These are phyloP conservation scores for Megaceryle maxima DNA, from an alignment of 2,113 vertebrate genomes.

Conservation along the genomic window DNA sequence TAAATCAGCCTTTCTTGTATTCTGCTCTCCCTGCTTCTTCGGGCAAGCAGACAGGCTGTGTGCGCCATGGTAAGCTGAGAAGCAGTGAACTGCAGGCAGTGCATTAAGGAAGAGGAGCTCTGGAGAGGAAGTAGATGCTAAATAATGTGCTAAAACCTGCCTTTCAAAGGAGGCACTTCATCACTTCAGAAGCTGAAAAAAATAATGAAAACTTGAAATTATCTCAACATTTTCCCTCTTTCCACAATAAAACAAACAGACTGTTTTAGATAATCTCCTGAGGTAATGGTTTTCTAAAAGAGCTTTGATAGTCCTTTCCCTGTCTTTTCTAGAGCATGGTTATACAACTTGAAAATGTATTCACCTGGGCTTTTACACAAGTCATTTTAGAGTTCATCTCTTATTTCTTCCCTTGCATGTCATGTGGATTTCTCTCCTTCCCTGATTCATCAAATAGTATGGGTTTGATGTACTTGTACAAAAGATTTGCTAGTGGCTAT, in stretches of 20 bases:
- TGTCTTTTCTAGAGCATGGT: background rate
- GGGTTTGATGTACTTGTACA: background rate
- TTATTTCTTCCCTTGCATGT: background rate
- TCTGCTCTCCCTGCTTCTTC: background rate
- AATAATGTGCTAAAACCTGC: background rate
- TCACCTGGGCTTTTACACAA: background rate
- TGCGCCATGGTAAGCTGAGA: background rate
- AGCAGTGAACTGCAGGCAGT: background rate
- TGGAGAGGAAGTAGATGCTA: background rate
- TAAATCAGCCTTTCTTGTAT: background rate
- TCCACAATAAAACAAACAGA: background rate
- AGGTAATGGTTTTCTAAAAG: background rate
- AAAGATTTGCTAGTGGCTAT: background rate
- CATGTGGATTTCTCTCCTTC: background rate
- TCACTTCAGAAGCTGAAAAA: background rate
- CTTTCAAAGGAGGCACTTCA: background rate
- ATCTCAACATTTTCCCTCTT: background rate
- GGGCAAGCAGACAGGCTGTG: accelerated
- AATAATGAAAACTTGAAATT: background rate
- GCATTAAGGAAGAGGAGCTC: background rate
- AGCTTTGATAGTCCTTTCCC: background rate
- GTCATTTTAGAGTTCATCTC: background rate
- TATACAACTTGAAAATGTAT: background rate
- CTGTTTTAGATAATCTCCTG: background rate
- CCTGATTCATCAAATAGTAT: background rate